Evolutionary conservation across 2,888 invertebrate genomes (phyloP).

Genomic region (Lasioglossum malachurum): DNA sequence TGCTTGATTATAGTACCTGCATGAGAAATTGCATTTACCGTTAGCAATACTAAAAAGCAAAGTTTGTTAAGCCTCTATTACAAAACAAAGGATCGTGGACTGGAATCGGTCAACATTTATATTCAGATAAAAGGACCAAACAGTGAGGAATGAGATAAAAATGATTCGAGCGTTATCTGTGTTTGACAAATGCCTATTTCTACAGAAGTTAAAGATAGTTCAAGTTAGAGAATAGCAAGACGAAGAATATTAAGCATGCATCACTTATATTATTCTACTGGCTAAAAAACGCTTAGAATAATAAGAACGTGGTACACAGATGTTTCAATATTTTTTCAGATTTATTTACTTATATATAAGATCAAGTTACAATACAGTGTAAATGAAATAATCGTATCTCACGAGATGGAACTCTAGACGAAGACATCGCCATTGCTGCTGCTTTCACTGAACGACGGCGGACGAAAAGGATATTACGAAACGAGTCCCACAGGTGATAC

Average conservation of each 20-base stretch:
- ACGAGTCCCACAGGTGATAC: conserved; percentile 5
- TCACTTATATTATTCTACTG: neutral
- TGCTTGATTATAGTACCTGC: no score
- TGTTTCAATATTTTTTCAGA: neutral
- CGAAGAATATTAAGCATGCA: neutral
- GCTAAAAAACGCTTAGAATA: neutral
- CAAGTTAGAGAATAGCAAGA: neutral
- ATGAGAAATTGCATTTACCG: neutral
- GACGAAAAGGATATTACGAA: conserved; percentile 19
- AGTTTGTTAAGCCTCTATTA: neutral
- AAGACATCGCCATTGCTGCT: conserved; percentile 8
- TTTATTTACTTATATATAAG: conserved; percentile 51
- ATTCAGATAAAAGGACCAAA: neutral
- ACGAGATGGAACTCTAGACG: conserved; percentile 20
- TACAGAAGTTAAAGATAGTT: neutral
- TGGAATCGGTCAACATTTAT: neutral
- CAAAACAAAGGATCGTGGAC: neutral
- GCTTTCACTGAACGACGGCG: neutral
- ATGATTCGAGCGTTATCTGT: neutral
- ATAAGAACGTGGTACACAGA: neutral
- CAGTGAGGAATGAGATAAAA: neutral
- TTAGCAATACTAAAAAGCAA: neutral
- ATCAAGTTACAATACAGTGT: conserved; percentile 40
- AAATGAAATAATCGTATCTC: conserved; percentile 53
- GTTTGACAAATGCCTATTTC: neutral